These are phyloP conservation scores for Montipora efflorescens DNA, from an alignment of 64 coral and sea anemone genomes.

Conservation along the genomic window DNA sequence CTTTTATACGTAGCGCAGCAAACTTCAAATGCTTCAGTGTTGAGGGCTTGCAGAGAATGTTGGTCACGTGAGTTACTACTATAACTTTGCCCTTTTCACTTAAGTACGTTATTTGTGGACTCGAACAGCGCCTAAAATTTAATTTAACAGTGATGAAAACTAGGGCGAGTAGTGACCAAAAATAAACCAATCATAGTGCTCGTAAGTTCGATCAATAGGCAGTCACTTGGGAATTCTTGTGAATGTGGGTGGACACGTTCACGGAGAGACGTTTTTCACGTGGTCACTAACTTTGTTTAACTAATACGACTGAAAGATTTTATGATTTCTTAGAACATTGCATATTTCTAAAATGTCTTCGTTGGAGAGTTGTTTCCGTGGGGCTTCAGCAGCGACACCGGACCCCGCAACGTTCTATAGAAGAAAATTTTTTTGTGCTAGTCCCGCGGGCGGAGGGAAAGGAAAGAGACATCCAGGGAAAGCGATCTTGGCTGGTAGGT, in stretches of 20 bases:
- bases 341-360: conserved; percentile 75
- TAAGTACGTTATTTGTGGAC: no score
- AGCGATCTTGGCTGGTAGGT: conserved; percentile 92
- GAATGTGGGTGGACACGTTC: neutral
- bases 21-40: no score
- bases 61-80: no score
- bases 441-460: conserved; percentile 68
- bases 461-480: conserved; percentile 89
- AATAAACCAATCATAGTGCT: conserved; percentile 13
- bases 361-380: conserved; percentile 60
- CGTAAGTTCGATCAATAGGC: neutral
- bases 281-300: neutral
- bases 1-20: no score
- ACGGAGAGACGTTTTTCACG: neutral
- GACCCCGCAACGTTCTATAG: conserved; percentile 87
- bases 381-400: conserved; percentile 73
- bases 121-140: no score
- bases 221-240: neutral
- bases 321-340: neutral
- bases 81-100: no score
- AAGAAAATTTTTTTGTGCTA: conserved; percentile 84
- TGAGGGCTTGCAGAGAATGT: no score
- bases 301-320: neutral
- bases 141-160: neutral
- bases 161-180: neutral